These are phyloP conservation scores for Macrosteles quadrilineatus DNA, from an alignment of 1,140 invertebrate species.

Conservation along the genomic window DNA sequence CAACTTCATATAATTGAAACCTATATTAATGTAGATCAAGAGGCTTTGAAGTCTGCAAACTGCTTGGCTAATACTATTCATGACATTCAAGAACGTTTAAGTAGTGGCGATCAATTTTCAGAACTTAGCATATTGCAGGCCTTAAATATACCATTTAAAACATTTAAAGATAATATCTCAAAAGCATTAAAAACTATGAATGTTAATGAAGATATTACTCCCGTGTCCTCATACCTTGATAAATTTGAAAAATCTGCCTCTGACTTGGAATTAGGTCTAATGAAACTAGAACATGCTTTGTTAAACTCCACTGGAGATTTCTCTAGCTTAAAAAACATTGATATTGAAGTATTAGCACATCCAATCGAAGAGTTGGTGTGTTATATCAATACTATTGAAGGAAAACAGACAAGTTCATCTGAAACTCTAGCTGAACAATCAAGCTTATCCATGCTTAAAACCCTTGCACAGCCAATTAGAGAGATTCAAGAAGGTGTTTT, in stretches of 20 bases:
- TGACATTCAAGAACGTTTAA: slow-evolving; percentile 8
- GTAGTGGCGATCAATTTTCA: neutral
- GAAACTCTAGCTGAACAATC: slow-evolving; percentile 35
- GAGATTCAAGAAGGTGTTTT: slow-evolving; percentile 52
- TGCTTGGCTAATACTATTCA: neutral
- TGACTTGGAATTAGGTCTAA: slow-evolving; percentile 39
- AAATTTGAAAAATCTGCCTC: slow-evolving; percentile 35
- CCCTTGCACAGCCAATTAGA: slow-evolving; percentile 52
- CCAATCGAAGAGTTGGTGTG: slow-evolving; percentile 46
- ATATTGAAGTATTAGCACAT: slow-evolving; percentile 50
- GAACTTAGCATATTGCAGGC: neutral
- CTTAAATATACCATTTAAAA: neutral
- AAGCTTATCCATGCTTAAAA: slow-evolving; percentile 41
- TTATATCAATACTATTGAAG: slow-evolving; percentile 38
- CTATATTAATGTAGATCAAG: neutral
- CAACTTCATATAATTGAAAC: slow-evolving; percentile 6
- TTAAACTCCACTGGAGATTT: slow-evolving; percentile 23
- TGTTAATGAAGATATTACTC: neutral
- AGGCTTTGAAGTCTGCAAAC: neutral
- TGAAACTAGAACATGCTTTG: slow-evolving; percentile 38
- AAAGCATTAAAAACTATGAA: neutral
- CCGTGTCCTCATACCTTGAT: slow-evolving; percentile 27
- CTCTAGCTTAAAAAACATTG: slow-evolving; percentile 16
- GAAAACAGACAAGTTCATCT: slow-evolving; percentile 19
- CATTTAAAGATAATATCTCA: neutral